Evolutionary conservation across 2,113 vertebrate species (phyloP), one percentile per base, ranked within the genome.

Genomic region (Muntiacus muntjak): DNA sequence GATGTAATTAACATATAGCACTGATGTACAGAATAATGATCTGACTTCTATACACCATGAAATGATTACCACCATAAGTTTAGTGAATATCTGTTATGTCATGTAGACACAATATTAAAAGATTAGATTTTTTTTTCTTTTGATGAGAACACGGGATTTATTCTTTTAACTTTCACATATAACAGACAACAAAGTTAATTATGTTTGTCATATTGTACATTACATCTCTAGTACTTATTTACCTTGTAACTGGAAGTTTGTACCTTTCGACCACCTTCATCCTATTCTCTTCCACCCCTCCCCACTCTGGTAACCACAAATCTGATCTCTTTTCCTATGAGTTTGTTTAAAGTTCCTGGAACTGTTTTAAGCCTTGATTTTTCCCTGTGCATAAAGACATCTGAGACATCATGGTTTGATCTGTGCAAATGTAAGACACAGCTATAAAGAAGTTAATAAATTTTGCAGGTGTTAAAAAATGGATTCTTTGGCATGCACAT

Each of bases 401-500:
- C 62, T 83, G 62, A 93, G 40, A 82, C 55, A 60, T 19, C 17
- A 47, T 50, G 64, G 14, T 55, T 87, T 97, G 47, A 94, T 94
- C 45, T 64, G 67, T 92, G 52, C 67, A 89, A 93, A 89, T 62
- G 7, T 86, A 89, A 87, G 30, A 67, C 40, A 36, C 76, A 93
- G 23, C 28, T 84, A 78, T 89, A 95, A 94, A 60, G 74, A 25
- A 85, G 25, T 81, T 89, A 96, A 92, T 96, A 94, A 25, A 89
- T 90, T 84, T 95, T 91, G 2, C 52, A 67, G 74, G 33, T 85
- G 43, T 91, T 78, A 87, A 89, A 95, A 94, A 94, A 58, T 89
- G 17, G 26, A 64, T 94, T 95, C 30, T 81, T 85, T 85, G 36
- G 47, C 54, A 95, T 50, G 71, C 21, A 97, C 96, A 97, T 95